Conservation (phyloP, 2,113 vertebrate genomes). For the Daphoenositta chrysoptera region DNA sequence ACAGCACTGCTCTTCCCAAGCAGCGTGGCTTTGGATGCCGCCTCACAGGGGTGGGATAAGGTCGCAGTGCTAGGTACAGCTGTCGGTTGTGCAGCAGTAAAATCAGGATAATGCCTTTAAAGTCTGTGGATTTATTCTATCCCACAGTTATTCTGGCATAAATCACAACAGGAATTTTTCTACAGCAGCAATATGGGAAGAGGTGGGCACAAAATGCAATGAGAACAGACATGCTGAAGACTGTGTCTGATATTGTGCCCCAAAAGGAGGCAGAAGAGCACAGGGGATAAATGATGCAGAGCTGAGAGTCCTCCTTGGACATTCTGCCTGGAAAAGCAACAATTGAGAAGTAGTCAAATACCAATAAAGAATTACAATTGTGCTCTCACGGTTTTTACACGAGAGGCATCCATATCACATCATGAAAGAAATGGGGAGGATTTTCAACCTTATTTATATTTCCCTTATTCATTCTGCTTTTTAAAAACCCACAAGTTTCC, state of each 20-base stretch:
- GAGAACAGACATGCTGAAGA: not conserved
- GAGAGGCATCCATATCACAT: not conserved
- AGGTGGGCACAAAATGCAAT: not conserved
- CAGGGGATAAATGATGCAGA: not conserved
- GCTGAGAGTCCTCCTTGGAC: not conserved
- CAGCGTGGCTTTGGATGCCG: not conserved
- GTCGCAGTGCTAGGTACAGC: not conserved
- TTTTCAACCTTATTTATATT: not conserved
- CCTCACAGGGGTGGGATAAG: not conserved
- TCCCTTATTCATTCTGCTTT: not conserved
- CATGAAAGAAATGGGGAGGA: not conserved
- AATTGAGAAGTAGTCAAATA: not conserved
- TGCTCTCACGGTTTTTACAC: not conserved
- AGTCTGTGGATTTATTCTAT: not conserved
- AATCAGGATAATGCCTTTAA: not conserved
- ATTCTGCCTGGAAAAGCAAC: not conserved
- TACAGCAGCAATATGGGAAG: not conserved
- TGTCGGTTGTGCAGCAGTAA: not conserved
- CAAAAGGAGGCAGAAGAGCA: not conserved
- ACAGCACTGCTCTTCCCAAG: not conserved
- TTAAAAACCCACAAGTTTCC: not conserved
- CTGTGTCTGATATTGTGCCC: not conserved
- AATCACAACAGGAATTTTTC: not conserved
- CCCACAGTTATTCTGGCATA: not conserved
- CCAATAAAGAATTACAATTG: not conserved